These are phyloP conservation scores for Pachyrhynchus sulphureomaculatus DNA, from an alignment of 1,140 invertebrate genomes.

Conservation along the genomic window DNA sequence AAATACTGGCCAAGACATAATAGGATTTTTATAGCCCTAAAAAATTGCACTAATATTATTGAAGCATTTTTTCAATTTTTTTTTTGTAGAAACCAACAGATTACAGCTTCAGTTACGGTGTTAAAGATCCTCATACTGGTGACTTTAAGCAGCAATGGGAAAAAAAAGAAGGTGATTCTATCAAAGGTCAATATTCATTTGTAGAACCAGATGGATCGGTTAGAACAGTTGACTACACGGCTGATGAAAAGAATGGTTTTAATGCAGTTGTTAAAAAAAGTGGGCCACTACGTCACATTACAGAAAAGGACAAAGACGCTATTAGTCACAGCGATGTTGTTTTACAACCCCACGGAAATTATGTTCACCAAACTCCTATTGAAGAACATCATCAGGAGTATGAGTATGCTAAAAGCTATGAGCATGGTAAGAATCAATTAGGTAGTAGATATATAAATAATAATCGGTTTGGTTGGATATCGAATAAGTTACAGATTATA, in stretches of 20 bases:
- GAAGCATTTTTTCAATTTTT: too few species aligned
- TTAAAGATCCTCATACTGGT: slow-evolving; percentile 70
- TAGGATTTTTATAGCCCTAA: too few species aligned
- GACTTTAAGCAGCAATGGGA: slow-evolving; percentile 61
- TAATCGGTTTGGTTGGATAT: too few species aligned
- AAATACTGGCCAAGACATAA: too few species aligned
- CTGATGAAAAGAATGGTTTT: slow-evolving; percentile 57
- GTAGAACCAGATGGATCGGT: slow-evolving; percentile 60
- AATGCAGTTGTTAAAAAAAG: slow-evolving; percentile 48
- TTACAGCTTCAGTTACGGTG: slow-evolving; percentile 73
- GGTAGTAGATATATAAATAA: too few species aligned
- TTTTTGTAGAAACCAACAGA: slow-evolving; percentile 41
- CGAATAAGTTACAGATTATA: too few species aligned
- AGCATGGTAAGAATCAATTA: neutral
- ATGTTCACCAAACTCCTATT: neutral
- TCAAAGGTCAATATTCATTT: slow-evolving; percentile 48
- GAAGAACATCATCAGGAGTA: neutral
- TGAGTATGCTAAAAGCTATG: neutral
- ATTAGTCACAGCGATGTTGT: slow-evolving; percentile 18
- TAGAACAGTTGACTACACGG: slow-evolving; percentile 60
- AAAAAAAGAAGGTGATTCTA: slow-evolving; percentile 45
- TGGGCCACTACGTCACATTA: slow-evolving; percentile 40
- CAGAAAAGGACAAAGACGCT: slow-evolving; percentile 11
- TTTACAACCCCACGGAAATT: neutral
- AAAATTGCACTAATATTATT: too few species aligned